Evolutionary conservation across 2,797 vertebrate species (phyloP).

Genomic region (Eurystomus glaucurus): DNA sequence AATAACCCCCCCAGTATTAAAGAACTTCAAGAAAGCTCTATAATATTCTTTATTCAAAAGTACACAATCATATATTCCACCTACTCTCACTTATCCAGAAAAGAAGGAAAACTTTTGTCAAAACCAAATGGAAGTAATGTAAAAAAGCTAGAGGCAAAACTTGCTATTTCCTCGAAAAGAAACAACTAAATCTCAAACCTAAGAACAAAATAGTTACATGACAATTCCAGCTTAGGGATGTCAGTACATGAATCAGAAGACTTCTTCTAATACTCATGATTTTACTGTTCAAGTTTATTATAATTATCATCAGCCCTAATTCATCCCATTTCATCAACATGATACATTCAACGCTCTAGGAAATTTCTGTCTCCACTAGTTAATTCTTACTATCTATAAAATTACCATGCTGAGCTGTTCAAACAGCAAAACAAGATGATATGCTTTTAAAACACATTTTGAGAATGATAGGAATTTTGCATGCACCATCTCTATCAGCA

Average conservation of each 20-base stretch:
- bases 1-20: background rate
- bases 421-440: background rate
- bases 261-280: slow-evolving; percentile 24
- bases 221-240: slow-evolving; percentile 43
- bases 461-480: background rate
- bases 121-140: background rate
- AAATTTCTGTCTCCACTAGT: background rate
- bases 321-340: slow-evolving; percentile 14
- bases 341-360: background rate
- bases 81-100: background rate
- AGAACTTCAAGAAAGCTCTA: background rate
- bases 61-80: background rate
- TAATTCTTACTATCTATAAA: slow-evolving; percentile 19
- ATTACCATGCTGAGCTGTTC: background rate
- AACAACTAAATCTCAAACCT: background rate
- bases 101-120: background rate
- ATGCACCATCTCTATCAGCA: background rate
- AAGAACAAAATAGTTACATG: background rate
- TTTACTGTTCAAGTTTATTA: slow-evolving; percentile 24
- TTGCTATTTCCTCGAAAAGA: background rate
- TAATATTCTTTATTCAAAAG: background rate
- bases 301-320: slow-evolving; percentile 49
- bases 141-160: background rate
- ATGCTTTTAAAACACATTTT: background rate
- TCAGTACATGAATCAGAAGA: background rate